phyloP scores from a whole-genome alignment of 1,140 invertebrate genomes.

The Temnothorax longispinosus region DNA sequence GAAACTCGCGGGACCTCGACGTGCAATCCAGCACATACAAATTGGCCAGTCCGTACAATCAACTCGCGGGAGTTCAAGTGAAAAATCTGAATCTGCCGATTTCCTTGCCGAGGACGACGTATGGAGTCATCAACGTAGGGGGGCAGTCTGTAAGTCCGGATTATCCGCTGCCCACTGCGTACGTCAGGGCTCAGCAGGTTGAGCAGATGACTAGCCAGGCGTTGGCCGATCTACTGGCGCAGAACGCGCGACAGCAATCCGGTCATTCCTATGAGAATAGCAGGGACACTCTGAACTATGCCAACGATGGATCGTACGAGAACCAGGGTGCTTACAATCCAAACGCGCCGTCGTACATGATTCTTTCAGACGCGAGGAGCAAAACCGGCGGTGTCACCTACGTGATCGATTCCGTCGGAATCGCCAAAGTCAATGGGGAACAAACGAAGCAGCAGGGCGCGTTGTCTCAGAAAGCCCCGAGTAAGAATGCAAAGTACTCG shows the following conservation, averaged over 20 bases:
- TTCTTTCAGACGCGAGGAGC: conserved; percentile 61
- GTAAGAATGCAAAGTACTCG: conserved; percentile 71
- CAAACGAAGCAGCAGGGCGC: conserved; percentile 15
- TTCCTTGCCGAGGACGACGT: conserved; percentile 73
- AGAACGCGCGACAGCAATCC: conserved; percentile 73
- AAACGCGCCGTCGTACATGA: conserved; percentile 62
- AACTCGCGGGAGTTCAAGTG: conserved; percentile 65
- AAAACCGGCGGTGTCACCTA: conserved; percentile 78
- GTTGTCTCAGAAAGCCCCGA: not conserved
- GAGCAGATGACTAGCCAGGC: conserved; percentile 80
- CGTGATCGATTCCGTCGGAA: conserved; percentile 73
- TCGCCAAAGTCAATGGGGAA: conserved; percentile 70
- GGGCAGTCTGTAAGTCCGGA: conserved; percentile 75
- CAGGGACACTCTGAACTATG: not conserved
- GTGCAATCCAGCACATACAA: conserved; percentile 78
- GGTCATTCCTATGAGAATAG: conserved; percentile 57
- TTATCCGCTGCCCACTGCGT: conserved; percentile 68
- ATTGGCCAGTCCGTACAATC: conserved; percentile 72
- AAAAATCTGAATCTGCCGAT: conserved; percentile 35
- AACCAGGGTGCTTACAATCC: conserved; percentile 55
- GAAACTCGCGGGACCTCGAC: conserved; percentile 78
- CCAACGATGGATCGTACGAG: not conserved
- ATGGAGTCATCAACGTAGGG: conserved; percentile 77
- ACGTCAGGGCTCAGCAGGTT: conserved; percentile 77
- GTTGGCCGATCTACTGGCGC: conserved; percentile 75